Percentiles rank a stretch among this genome's conserved stretches.
Conservation (phyloP, 2,797 vertebrate genomes). For the Rhodeus uyekii region DNA sequence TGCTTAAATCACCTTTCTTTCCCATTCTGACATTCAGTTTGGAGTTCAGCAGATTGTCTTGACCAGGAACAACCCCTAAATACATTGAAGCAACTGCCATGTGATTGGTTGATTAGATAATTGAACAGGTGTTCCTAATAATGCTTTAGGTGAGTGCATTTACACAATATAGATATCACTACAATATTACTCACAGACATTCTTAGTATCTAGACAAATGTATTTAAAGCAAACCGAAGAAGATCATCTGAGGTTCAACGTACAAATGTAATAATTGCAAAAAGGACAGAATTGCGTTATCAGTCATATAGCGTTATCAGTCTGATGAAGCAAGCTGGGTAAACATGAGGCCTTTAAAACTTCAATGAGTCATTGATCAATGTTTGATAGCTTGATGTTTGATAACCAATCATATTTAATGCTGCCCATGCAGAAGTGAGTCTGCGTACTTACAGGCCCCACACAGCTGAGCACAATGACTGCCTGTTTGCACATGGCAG, state of each 20-base stretch:
- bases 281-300: not conserved
- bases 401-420: not conserved
- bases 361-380: not conserved
- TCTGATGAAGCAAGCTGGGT: not conserved
- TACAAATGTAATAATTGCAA: too few relatives aligned
- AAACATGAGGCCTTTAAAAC: not conserved
- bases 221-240: not conserved
- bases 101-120: too few relatives aligned
- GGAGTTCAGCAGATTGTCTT: too few relatives aligned
- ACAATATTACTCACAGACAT: not conserved
- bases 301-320: not conserved
- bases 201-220: not conserved
- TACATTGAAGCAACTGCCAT: too few relatives aligned
- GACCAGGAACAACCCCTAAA: too few relatives aligned
- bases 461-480: slow-evolving; percentile 92
- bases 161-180: too few relatives aligned
- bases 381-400: not conserved
- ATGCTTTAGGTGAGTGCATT: too few relatives aligned
- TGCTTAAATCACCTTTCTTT: too few relatives aligned
- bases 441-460: slow-evolving; percentile 88
- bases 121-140: too few relatives aligned
- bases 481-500: slow-evolving; percentile 89
- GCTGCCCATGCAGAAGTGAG: not conserved
- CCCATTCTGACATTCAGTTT: too few relatives aligned
- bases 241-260: slow-evolving; percentile 33